These are phyloP conservation scores for Passerculus sandwichensis DNA, from an alignment of 2,797 vertebrate species.

Conservation along the genomic window DNA sequence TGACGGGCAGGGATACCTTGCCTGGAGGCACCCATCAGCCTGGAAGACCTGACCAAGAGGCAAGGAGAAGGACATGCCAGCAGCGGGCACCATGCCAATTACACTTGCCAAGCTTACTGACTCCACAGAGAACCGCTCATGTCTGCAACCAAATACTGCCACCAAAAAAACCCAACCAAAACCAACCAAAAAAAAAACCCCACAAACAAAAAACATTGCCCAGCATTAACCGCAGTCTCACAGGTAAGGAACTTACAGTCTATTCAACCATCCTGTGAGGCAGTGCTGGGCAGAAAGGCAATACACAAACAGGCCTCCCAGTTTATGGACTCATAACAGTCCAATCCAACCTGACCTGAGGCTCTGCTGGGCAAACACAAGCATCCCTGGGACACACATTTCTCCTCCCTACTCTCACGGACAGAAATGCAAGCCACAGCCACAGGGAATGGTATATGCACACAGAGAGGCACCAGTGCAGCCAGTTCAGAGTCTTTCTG, in stretches of 20 bases:
- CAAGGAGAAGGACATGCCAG: background rate
- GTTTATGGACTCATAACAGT: background rate
- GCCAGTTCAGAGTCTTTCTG: rapidly evolving
- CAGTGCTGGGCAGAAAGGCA: background rate
- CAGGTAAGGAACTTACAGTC: background rate
- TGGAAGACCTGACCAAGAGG: background rate
- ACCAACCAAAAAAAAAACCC: background rate
- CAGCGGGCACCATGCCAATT: rapidly evolving
- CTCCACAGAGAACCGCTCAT: background rate
- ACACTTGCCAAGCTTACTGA: background rate
- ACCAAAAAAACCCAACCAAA: background rate
- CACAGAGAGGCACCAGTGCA: background rate
- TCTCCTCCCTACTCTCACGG: background rate
- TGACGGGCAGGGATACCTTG: background rate
- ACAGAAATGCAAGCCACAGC: background rate
- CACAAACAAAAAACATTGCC: background rate
- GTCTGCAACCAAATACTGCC: background rate
- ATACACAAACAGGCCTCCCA: background rate
- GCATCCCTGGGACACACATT: background rate
- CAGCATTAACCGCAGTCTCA: background rate
- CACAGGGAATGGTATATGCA: background rate
- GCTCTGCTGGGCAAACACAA: background rate
- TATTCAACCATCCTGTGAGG: background rate
- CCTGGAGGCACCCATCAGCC: background rate
- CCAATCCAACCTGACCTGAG: background rate